A percentile compares a stretch with the other conserved stretches of the same genome.
Evolutionary conservation across 2,113 vertebrate genomes (phyloP).

Genomic region (Ameiurus melas): DNA sequence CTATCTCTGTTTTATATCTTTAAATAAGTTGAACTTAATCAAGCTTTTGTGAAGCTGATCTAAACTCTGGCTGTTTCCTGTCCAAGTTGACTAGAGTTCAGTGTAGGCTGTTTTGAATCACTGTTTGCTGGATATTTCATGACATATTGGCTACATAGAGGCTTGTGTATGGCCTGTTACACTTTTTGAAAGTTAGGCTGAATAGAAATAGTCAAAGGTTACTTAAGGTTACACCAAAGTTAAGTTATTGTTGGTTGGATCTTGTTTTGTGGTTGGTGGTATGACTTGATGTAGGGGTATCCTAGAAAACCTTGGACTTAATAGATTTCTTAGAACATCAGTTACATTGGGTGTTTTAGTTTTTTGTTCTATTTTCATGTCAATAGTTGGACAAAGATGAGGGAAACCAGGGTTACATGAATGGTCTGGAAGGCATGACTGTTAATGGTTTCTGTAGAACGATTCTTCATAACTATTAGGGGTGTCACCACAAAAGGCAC

Average conservation of each 20-base stretch:
- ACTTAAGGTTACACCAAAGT: slow-evolving; percentile 20
- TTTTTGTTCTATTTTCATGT: slow-evolving; percentile 22
- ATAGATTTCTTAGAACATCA: slow-evolving; percentile 29
- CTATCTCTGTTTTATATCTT: slow-evolving; percentile 44
- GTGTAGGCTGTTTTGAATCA: slow-evolving; percentile 4
- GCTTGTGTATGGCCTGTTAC: not conserved
- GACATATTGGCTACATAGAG: not conserved
- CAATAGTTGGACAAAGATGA: slow-evolving; percentile 12
- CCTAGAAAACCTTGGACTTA: slow-evolving; percentile 9
- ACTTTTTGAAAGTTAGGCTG: not conserved
- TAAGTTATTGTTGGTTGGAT: slow-evolving; percentile 25
- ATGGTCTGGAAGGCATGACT: slow-evolving; percentile 14
- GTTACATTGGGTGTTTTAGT: slow-evolving; percentile 29
- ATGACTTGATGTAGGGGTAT: slow-evolving; percentile 17
- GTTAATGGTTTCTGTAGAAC: slow-evolving; percentile 3
- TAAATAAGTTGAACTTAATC: slow-evolving; percentile 28
- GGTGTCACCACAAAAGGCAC: not conserved
- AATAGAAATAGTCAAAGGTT: slow-evolving; percentile 11
- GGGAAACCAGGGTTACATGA: not conserved
- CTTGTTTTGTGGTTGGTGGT: slow-evolving; percentile 34
- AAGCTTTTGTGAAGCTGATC: slow-evolving; percentile 27
- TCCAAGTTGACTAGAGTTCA: slow-evolving; percentile 23
- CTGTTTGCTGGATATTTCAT: slow-evolving; percentile 5
- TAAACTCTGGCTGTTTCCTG: slow-evolving; percentile 11
- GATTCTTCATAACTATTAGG: not conserved